phyloP scores from a whole-genome alignment of 2,113 vertebrate genomes.

The Fregata magnificens region DNA sequence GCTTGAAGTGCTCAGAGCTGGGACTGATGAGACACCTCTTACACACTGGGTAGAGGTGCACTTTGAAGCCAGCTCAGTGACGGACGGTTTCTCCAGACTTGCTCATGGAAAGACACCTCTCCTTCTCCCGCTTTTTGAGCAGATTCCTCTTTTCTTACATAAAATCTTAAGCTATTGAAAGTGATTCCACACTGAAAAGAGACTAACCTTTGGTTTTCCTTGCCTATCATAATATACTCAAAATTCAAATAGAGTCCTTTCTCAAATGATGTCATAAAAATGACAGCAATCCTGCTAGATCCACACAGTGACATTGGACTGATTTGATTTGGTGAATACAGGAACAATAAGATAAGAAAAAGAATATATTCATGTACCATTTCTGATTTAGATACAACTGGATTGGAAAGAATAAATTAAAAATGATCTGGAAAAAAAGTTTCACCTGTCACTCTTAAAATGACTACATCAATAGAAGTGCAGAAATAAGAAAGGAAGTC shows the following conservation, averaged over 20 bases:
- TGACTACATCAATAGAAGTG: not conserved
- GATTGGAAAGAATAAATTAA: not conserved
- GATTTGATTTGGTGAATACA: not conserved
- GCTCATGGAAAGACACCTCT: not conserved
- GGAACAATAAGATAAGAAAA: not conserved
- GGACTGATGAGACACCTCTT: not conserved
- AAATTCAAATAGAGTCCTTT: not conserved
- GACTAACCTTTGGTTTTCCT: not conserved
- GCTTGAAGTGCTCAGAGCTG: not conserved
- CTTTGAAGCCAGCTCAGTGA: not conserved
- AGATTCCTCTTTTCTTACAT: not conserved
- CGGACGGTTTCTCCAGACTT: not conserved
- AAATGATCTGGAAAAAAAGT: not conserved
- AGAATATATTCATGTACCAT: not conserved
- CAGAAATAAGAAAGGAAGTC: not conserved
- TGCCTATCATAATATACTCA: not conserved
- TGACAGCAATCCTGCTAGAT: not conserved
- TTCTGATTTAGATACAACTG: not conserved
- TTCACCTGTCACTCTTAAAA: not conserved
- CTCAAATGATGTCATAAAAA: not conserved
- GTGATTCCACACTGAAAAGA: not conserved
- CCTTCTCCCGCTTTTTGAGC: not conserved
- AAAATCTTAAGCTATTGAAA: not conserved
- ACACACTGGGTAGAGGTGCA: accelerated
- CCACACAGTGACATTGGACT: not conserved